These are phyloP conservation scores for Siderastrea radians DNA, from an alignment of 92 coral and sea anemone species.

Conservation along the genomic window DNA sequence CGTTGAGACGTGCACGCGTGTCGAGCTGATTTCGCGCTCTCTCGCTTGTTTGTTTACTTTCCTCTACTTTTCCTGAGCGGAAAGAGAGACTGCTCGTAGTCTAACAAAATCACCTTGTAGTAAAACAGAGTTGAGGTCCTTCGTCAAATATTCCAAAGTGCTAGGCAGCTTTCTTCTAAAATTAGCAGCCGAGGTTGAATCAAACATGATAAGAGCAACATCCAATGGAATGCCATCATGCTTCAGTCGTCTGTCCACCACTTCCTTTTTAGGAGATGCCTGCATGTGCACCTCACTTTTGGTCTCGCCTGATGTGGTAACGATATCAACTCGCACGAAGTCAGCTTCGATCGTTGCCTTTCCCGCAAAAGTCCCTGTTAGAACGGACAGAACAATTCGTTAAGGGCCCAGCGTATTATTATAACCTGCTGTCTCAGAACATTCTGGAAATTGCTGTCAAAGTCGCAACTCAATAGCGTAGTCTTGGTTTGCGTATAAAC, in stretches of 20 bases:
- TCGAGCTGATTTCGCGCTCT: too few relatives aligned
- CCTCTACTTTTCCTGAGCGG: too few relatives aligned
- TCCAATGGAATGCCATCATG: constrained; percentile 73
- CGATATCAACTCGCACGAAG: constrained; percentile 81
- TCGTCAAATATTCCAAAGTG: constrained; percentile 56
- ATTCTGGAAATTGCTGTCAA: too few relatives aligned
- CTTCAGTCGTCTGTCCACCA: constrained; percentile 42
- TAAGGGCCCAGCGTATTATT: too few relatives aligned
- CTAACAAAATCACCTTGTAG: constrained; percentile 60
- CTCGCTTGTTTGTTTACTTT: too few relatives aligned
- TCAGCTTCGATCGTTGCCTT: constrained; percentile 64
- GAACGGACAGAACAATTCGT: too few relatives aligned
- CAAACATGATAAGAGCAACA: constrained; percentile 81
- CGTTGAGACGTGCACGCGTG: too few relatives aligned
- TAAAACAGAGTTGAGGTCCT: constrained; percentile 64
- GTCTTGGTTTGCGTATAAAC: too few relatives aligned
- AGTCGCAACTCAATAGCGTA: too few relatives aligned
- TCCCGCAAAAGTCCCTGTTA: constrained; percentile 49
- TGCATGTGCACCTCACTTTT: constrained; percentile 70
- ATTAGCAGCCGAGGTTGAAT: constrained; percentile 87
- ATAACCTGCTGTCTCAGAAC: too few relatives aligned
- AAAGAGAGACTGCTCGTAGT: too few relatives aligned
- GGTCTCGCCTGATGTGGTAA: constrained; percentile 18
- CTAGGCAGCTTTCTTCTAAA: constrained; percentile 79
- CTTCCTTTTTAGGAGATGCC: constrained; percentile 72